These are phyloP conservation scores for Miichthys miiuy DNA, from an alignment of 2,797 vertebrate genomes.

Conservation along the genomic window DNA sequence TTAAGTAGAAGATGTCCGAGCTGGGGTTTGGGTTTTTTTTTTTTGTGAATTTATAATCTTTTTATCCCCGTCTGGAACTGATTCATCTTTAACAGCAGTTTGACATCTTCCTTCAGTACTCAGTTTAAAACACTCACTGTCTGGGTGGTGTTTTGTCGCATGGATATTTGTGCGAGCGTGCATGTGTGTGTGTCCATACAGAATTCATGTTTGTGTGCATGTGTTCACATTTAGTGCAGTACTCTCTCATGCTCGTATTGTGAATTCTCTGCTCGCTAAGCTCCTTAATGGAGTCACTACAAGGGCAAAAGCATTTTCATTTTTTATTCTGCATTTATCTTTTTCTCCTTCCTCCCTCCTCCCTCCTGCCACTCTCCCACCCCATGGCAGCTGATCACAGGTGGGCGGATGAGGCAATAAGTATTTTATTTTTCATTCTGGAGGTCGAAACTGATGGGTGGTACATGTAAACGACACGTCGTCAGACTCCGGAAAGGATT, in stretches of 20 bases:
- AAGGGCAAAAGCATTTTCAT: conserved; percentile 73
- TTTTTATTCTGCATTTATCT: conserved; percentile 34
- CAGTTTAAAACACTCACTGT: conserved; percentile 21
- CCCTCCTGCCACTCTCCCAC: not conserved
- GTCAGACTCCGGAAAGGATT: conserved; percentile 74
- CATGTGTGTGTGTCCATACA: conserved; percentile 3
- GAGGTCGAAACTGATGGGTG: conserved; percentile 51
- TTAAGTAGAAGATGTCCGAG: conserved; percentile 69
- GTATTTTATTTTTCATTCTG: conserved; percentile 54
- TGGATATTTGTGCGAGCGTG: not conserved
- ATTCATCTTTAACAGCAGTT: conserved; percentile 65
- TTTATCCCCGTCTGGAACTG: conserved; percentile 74
- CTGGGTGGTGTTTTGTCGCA: conserved; percentile 17
- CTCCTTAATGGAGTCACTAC: conserved; percentile 78
- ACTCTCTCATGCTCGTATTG: conserved; percentile 56
- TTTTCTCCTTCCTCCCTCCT: not conserved
- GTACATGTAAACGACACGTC: conserved; percentile 56
- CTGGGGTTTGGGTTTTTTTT: conserved; percentile 17
- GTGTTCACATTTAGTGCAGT: conserved; percentile 34
- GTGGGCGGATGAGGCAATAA: conserved; percentile 52
- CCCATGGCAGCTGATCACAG: conserved; percentile 56
- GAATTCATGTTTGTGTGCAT: conserved; percentile 5
- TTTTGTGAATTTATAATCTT: conserved; percentile 75
- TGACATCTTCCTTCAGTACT: conserved; percentile 51
- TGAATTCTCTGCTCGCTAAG: conserved; percentile 77